Evolutionary conservation across 2,888 invertebrate genomes (phyloP).

Genomic region (Frankliniella fusca): DNA sequence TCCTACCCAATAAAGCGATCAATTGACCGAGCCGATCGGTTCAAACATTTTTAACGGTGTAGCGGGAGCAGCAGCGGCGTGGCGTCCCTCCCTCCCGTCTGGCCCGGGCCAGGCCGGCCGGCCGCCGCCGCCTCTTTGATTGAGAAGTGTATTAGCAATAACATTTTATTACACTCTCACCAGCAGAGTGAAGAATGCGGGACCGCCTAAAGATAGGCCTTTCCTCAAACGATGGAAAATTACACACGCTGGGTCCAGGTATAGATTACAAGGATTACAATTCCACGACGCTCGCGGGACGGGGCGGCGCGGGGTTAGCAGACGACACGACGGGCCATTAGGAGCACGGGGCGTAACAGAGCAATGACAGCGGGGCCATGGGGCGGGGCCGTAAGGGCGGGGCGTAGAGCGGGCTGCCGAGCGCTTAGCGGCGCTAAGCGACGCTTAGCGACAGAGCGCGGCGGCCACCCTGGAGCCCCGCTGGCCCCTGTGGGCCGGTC

Average conservation of each 20-base stretch:
- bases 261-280: slow-evolving; percentile 9
- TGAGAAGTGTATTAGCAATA: slow-evolving; percentile 26
- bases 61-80: too few species aligned
- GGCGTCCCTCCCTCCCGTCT: not conserved
- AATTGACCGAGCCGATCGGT: not conserved
- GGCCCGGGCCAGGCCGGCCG: not conserved
- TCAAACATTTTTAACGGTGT: not conserved
- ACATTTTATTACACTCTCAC: slow-evolving; percentile 24
- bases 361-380: too few species aligned
- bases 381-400: too few species aligned
- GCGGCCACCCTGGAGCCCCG: too few species aligned
- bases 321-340: too few species aligned
- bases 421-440: too few species aligned
- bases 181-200: slow-evolving; percentile 4
- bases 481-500: too few species aligned
- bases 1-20: not conserved
- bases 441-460: too few species aligned
- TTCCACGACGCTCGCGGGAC: not conserved
- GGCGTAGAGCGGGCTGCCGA: too few species aligned
- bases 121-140: not conserved
- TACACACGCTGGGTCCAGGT: not conserved
- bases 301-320: too few species aligned
- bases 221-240: slow-evolving; percentile 17
- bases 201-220: slow-evolving; percentile 22
- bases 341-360: too few species aligned